These are phyloP conservation scores for Peromyscus eremicus DNA, from an alignment of 2,797 vertebrate species.

Conservation along the genomic window DNA sequence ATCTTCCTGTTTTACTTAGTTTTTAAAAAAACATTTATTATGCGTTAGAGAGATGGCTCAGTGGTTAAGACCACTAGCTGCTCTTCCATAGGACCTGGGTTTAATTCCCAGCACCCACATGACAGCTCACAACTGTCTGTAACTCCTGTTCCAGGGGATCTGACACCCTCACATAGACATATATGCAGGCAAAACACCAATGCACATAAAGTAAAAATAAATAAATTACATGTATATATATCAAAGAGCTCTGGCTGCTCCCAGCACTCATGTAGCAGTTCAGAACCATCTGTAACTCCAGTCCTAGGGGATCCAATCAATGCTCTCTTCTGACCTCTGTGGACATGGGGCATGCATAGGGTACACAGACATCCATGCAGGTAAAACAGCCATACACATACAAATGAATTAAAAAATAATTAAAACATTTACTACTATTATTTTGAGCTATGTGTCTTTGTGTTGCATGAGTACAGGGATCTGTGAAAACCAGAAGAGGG, in stretches of 20 bases:
- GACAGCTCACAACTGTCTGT: background rate
- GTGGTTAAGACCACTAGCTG: background rate
- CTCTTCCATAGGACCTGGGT: background rate
- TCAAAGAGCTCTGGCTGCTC: background rate
- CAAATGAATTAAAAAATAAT: background rate
- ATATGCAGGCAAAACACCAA: background rate
- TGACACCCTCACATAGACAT: background rate
- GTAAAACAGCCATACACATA: background rate
- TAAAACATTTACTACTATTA: background rate
- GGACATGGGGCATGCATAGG: background rate
- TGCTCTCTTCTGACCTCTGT: background rate
- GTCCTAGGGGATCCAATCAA: background rate
- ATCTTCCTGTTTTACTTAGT: background rate
- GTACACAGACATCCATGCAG: background rate
- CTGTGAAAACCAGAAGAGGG: background rate
- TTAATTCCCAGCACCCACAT: background rate
- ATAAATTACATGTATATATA: background rate
- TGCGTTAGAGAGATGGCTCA: background rate
- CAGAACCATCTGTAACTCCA: background rate
- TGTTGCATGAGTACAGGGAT: background rate
- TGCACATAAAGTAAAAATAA: background rate
- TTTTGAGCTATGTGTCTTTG: background rate
- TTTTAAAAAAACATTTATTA: background rate
- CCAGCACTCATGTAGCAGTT: background rate
- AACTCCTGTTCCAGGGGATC: background rate